Conservation (phyloP, 2,888 invertebrate species). For the Cataglyphis cursor region DNA sequence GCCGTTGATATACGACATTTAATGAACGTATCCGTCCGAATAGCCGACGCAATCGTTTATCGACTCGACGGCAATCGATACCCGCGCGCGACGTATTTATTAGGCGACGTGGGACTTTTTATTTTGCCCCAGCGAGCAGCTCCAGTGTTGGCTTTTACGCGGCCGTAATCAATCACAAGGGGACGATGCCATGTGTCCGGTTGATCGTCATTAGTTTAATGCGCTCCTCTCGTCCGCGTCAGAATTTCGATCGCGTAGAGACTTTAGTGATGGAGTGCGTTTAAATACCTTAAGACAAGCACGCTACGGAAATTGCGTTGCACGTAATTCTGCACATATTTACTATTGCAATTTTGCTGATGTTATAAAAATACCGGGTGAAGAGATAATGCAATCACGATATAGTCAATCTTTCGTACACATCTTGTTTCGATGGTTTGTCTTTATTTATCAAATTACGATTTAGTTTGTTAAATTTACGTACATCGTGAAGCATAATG, state of each 20-base stretch:
- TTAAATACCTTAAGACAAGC: constrained; percentile 44
- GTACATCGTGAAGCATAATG: not conserved
- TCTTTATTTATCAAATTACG: not conserved
- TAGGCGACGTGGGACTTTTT: constrained; percentile 20
- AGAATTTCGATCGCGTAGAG: constrained; percentile 51
- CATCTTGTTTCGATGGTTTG: not conserved
- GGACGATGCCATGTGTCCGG: constrained; percentile 42
- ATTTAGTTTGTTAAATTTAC: not conserved
- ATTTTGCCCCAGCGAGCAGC: constrained; percentile 10
- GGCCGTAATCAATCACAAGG: constrained; percentile 47
- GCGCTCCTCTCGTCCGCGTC: constrained; percentile 50
- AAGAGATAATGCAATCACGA: not conserved
- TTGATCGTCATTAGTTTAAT: constrained; percentile 56
- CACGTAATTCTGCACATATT: not conserved
- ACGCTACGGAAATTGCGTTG: not conserved
- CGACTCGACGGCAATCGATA: constrained; percentile 45
- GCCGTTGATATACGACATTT: constrained; percentile 63
- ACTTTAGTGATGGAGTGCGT: constrained; percentile 35
- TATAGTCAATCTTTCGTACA: not conserved
- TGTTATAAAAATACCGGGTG: not conserved
- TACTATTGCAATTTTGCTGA: not conserved
- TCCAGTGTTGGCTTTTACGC: constrained; percentile 32
- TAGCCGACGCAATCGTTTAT: constrained; percentile 23
- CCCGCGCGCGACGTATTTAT: constrained; percentile 40
- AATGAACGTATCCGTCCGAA: constrained; percentile 37